Base-by-base conservation (phyloP, 2,888 invertebrate species). In the Hypomecis atomaria region DNA sequence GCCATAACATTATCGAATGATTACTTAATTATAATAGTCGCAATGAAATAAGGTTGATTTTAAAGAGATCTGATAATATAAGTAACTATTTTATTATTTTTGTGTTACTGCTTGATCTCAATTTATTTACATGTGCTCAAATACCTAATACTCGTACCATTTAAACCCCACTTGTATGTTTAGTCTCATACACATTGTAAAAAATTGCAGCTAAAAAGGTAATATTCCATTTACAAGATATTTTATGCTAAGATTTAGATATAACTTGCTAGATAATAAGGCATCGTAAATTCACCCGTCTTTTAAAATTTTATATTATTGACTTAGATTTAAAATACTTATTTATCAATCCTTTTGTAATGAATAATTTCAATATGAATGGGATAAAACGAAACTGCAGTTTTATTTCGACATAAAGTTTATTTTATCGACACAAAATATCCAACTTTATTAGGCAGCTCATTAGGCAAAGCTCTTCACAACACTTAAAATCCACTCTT, bases 241-340 rank as follows among this genome's bases (percentile, higher is more conserved):
- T 86, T 84, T 87, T 90, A 90, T 87, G 88, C 73, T 83, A 83
- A 78, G 78, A 74, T 72, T 77, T 90, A 89, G 86, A 76, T 84
- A 76, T 89, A 89, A 86, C 79, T 86, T 83, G 80, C 79, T 89
- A 89, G 87, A 74, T 71, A 75, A 61, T 92, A 92, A 91, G 90
- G 71, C 88, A 88, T 86, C 89, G 86, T 92, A 88, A 90, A 91
- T 89, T 91, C 92, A 90, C 92, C 92, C 91, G 92, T 92, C 91
- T 92, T 86, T 91, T 90, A 85, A 93, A 91, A 85, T 92, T 93
- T 93, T 93, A 92, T 93, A 93, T 91, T 87, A 92, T 89, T 89
- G 90, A 92, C 86, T 86, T 92, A 92, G 92, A 91, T 62, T 72
- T 72, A 89, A 90, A 92, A 92, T 92, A 93, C 90, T 92, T 93